Percentiles rank a stretch among this genome's conserved stretches.
These are phyloP conservation scores for Eptatretus atami DNA, from an alignment of 2,797 vertebrate species.

Conservation along the genomic window DNA sequence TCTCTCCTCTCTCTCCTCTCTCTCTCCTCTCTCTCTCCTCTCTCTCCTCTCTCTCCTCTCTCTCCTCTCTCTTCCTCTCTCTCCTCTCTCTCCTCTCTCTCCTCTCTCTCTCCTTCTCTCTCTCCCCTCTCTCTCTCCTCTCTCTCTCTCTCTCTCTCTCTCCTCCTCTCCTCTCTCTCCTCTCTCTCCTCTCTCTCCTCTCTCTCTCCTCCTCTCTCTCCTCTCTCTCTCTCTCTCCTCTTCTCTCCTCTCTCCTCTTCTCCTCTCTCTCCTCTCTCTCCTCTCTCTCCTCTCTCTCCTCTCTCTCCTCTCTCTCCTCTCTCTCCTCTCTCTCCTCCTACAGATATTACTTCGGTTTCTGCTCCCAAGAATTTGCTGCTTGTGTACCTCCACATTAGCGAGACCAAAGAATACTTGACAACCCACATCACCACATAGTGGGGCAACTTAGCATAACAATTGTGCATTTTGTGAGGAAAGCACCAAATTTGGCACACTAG, in stretches of 20 bases:
- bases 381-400: too few species aligned
- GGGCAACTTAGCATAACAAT: too few species aligned
- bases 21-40: not conserved
- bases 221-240: not conserved
- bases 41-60: not conserved
- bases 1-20: not conserved
- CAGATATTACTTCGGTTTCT: too few species aligned
- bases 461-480: too few species aligned
- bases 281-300: not conserved
- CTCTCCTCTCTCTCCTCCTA: not conserved
- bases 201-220: not conserved
- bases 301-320: not conserved
- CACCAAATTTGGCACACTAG: too few species aligned
- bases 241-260: not conserved
- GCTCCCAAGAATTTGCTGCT: too few species aligned
- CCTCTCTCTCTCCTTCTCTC: not conserved
- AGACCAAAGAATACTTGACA: too few species aligned
- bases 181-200: not conserved
- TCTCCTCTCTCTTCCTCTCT: not conserved
- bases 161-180: not conserved
- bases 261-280: not conserved
- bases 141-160: not conserved
- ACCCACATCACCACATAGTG: too few species aligned
- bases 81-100: not conserved
- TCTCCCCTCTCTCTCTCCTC: not conserved